Base-by-base conservation (phyloP, 2,888 invertebrate genomes). In the Cheilosia vulpina region DNA sequence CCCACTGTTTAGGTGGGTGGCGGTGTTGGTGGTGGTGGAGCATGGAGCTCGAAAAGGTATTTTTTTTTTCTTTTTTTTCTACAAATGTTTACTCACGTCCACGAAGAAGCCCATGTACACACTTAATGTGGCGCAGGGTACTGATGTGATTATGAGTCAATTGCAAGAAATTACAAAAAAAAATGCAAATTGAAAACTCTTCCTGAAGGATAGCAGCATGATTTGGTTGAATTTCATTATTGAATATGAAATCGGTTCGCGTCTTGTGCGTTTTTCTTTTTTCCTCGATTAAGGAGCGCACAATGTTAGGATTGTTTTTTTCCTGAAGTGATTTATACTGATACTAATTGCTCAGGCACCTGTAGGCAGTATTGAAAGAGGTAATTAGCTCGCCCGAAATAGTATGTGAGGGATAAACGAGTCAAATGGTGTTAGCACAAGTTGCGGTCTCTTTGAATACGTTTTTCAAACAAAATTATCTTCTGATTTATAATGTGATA, bases 131-230 rank as follows among this genome's bases (percentile, higher is more conserved):
- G 75, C 65, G 75, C 79, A 76, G 66, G 58, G 75, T 50, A 63
- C 73, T 73, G 68, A 69, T 63, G 66, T 63, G 66, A 71, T 65
- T 79, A 76, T 76, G 75, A 76, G 80, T 84, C 84, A 80, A 84
- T 75, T 84, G 75, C 55, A 66, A 13, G 38, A 38, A 13, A 38
- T 38, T 38, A 38, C 13, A 38, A 38, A 13, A 13, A 13, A 57
- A 38, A 75, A 79, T 68, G 38, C 58, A 75, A 75, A 31, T 27
- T 41, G 38, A 24, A 24, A 63, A 41, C 21, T 55, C 34, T 73
- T 72, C 83, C 78, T 17, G 52, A 68, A 58, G 58, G 73, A 62
- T 57, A 62, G 50, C 60, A 69, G 55, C 45, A 34, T 31, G 57
- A 73, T 78, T 78, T 68, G n/a, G 11, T 78, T 63, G 45, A 45